These are phyloP conservation scores for Coptotermes formosanus DNA, from an alignment of 1,140 invertebrate species.

Conservation along the genomic window DNA sequence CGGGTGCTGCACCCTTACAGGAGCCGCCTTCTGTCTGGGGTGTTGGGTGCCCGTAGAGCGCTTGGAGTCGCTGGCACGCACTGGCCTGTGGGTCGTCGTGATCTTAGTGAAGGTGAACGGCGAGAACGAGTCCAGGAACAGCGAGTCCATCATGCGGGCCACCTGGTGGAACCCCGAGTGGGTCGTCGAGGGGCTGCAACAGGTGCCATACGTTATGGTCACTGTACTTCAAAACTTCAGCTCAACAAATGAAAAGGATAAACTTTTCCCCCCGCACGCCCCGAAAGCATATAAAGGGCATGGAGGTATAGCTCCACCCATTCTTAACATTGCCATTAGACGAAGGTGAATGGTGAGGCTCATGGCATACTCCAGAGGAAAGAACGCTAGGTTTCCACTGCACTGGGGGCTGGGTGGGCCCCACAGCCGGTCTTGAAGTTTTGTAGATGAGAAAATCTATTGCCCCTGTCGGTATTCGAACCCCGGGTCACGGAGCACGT, in stretches of 20 bases:
- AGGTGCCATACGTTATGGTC: not conserved
- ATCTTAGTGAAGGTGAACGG: constrained; percentile 61
- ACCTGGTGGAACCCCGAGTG: constrained; percentile 59
- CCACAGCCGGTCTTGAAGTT: too few species aligned
- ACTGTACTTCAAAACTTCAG: too few species aligned
- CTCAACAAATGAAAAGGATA: not conserved
- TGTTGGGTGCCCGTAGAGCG: constrained; percentile 31
- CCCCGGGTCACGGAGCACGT: too few species aligned
- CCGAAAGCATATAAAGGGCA: too few species aligned
- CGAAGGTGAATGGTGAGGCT: too few species aligned
- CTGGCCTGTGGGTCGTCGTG: constrained; percentile 45
- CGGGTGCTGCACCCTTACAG: not conserved
- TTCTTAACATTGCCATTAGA: too few species aligned
- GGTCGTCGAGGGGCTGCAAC: constrained; percentile 47
- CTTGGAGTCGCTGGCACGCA: not conserved
- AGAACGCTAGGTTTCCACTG: not conserved
- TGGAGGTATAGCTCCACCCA: too few species aligned
- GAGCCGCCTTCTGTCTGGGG: not conserved
- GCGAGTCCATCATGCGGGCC: constrained; percentile 69
- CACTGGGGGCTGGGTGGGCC: too few species aligned
- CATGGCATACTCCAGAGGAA: not conserved
- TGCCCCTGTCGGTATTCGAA: too few species aligned
- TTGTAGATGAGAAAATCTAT: too few species aligned
- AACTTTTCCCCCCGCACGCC: not conserved
- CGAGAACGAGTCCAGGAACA: constrained; percentile 60